A percentile compares a stretch with the other conserved stretches of the same genome.
These are phyloP conservation scores for Melieria crassipennis DNA, from an alignment of 2,888 invertebrate genomes.

Conservation along the genomic window DNA sequence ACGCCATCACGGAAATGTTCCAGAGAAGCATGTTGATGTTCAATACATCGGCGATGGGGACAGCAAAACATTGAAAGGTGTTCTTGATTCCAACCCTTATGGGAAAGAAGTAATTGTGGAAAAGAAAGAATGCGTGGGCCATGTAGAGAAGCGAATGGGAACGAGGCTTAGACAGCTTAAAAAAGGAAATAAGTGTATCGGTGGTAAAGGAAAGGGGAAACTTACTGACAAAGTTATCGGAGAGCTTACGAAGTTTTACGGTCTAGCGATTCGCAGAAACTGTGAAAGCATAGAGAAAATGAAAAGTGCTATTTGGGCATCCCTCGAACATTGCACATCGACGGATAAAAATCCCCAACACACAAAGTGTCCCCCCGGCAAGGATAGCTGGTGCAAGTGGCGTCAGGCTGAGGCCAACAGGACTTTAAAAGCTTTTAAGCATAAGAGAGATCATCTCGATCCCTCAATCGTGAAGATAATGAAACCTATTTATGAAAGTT, in stretches of 20 bases:
- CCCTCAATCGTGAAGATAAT: too few relatives aligned
- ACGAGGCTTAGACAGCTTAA: not conserved
- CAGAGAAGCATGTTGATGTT: not conserved
- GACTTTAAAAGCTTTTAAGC: not conserved
- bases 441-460: too few relatives aligned
- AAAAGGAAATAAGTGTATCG: not conserved
- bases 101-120: not conserved
- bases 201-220: not conserved
- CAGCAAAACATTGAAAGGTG: constrained; percentile 4
- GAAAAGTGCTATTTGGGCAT: not conserved
- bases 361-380: not conserved
- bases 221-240: not conserved
- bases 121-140: constrained; percentile 16
- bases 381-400: too few relatives aligned
- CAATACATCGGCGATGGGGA: constrained; percentile 3
- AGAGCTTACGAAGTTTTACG: not conserved
- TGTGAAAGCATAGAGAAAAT: not conserved
- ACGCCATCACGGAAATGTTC: constrained; percentile 6
- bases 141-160: constrained; percentile 11
- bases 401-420: too few relatives aligned
- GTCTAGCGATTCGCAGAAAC: not conserved
- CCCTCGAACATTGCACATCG: not conserved
- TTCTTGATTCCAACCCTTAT: constrained; percentile 6
- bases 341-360: not conserved
- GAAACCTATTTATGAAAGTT: too few relatives aligned